Base-by-base conservation (phyloP, 2,113 vertebrate genomes). In the Hippolais icterina region DNA sequence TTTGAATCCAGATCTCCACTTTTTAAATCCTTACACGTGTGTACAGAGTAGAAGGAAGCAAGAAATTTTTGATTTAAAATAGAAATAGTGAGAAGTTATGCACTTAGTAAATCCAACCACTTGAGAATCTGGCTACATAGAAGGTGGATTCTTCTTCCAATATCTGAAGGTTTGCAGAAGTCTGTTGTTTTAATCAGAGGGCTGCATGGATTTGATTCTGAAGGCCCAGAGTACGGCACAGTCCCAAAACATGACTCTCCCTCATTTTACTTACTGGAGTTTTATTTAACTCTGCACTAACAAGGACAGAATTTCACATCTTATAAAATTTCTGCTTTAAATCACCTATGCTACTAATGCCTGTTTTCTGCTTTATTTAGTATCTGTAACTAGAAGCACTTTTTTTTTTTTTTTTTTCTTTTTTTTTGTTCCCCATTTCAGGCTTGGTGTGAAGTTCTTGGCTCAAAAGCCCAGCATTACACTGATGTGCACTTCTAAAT, bases 281-380 rank as follows among this genome's bases (percentile, higher is more conserved):
- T 95, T 63, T 70, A 63, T 68, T 84, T 94, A 77, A 91, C 70
- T 91, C 42, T 72, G 22, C 53, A 41, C 11, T 63, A 50, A 39
- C 16, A 44, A 8, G 19, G 52, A 41, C 28, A 68, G 50, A 75
- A 12, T 82, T 93, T 49, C 57, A 49, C 28, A 42, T 74, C 5
- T 33, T 53, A 24, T 11, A 46, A 37, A 35, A 47, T 27, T 64
- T 75, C 57, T 78, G 12, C 23, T 41, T 11, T 10, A 59, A 70
- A 19, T 66, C 31, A 75, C 5, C 23, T 68, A 19, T 1, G 7
- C 15, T 52, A 41, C 37, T 60, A 54, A 59, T 27, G 19, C 4
- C 80, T 2, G 1, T 44, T 89, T 42, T 66, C 31, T 28, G 19
- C 31, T 86, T 75, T 44, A n/a, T 87, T 60, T 61, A 44, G 2